These are phyloP conservation scores for Lordiphosa collinella DNA, from an alignment of 1,140 invertebrate genomes.

Conservation along the genomic window DNA sequence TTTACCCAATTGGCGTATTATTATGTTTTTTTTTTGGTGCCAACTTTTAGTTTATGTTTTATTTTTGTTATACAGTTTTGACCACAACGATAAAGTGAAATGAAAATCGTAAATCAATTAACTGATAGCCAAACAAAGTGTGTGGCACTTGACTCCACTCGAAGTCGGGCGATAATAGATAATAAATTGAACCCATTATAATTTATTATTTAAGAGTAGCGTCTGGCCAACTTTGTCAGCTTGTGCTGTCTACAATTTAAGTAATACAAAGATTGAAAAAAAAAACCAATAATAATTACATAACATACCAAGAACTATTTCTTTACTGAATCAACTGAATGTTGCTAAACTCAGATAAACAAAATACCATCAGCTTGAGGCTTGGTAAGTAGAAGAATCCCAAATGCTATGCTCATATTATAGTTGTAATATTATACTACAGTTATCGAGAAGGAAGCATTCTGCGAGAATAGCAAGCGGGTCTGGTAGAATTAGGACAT, in stretches of 20 bases:
- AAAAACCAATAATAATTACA: background rate
- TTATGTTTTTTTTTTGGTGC: slow-evolving; percentile 24
- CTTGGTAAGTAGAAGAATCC: too few species aligned
- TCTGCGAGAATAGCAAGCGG: too few species aligned
- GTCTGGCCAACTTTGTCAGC: slow-evolving; percentile 30
- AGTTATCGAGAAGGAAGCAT: too few species aligned
- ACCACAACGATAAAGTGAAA: slow-evolving; percentile 6
- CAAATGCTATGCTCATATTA: too few species aligned
- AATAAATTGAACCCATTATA: slow-evolving; percentile 45
- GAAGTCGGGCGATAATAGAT: slow-evolving; percentile 26
- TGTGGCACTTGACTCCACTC: slow-evolving; percentile 25
- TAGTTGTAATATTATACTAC: too few species aligned
- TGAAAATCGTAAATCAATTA: slow-evolving; percentile 29
- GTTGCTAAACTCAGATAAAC: too few species aligned
- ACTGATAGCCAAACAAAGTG: slow-evolving; percentile 39
- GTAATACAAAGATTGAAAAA: slow-evolving; percentile 34
- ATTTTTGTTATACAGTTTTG: slow-evolving; percentile 8
- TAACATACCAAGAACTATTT: background rate
- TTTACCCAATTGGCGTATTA: slow-evolving; percentile 62
- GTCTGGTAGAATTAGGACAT: too few species aligned
- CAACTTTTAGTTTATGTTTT: slow-evolving; percentile 29
- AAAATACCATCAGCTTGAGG: too few species aligned
- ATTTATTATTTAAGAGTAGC: slow-evolving; percentile 35
- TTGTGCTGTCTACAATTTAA: slow-evolving; percentile 52
- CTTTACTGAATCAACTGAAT: too few species aligned